A percentile compares a stretch with the other conserved stretches of the same genome.
Evolutionary conservation across 1,140 invertebrate species (phyloP).

Genomic region (Diabrotica virgifera): DNA sequence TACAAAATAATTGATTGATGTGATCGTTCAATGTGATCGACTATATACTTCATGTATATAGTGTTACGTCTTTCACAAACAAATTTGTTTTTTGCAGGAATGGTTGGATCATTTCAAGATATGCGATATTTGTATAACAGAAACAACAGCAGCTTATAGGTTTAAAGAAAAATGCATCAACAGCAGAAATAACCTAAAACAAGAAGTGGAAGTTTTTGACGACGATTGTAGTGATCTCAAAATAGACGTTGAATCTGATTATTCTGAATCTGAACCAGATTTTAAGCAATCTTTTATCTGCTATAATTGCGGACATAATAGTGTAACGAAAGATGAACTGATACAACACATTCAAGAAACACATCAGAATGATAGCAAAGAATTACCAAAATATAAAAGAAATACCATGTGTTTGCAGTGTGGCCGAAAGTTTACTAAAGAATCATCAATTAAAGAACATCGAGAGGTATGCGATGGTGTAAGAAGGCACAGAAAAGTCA

Average conservation of each 20-base stretch:
- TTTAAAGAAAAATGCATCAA: conserved; percentile 10
- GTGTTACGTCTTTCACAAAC: neutral
- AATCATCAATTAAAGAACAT: conserved; percentile 16
- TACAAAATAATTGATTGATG: too few species aligned
- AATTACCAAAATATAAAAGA: conserved; percentile 6
- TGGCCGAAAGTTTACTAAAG: conserved; percentile 15
- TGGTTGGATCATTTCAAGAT: conserved; percentile 7
- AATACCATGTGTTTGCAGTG: conserved; percentile 7
- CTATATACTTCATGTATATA: too few species aligned
- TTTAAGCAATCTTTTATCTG: conserved; percentile 11
- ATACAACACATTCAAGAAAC: conserved; percentile 16
- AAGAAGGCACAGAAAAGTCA: conserved; percentile 11
- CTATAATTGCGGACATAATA: conserved; percentile 14
- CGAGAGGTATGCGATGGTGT: conserved; percentile 9
- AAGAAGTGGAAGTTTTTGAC: neutral
- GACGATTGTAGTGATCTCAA: conserved; percentile 10
- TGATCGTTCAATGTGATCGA: too few species aligned
- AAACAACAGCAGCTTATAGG: conserved; percentile 5
- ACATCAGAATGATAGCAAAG: conserved; percentile 9
- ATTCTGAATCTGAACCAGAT: neutral
- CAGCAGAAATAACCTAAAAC: neutral
- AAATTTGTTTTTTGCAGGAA: conserved; percentile 4
- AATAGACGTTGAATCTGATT: conserved; percentile 6
- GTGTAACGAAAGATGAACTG: conserved; percentile 16
- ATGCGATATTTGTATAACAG: conserved; percentile 4